Evolutionary conservation across 2,797 vertebrate species (phyloP).

Genomic region (Anguilla megastoma): DNA sequence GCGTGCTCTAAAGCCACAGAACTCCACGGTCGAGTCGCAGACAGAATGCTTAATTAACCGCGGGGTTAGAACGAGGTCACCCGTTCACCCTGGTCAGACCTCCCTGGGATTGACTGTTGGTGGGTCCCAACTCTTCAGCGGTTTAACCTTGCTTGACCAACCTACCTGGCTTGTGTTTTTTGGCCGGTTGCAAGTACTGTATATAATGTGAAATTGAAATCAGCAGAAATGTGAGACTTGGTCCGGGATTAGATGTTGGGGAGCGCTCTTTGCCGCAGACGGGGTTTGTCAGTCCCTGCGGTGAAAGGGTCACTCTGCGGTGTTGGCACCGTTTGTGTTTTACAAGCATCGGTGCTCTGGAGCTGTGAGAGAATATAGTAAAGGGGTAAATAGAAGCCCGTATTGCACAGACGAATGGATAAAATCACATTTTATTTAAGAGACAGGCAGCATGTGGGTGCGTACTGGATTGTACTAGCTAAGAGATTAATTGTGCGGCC

Average conservation of each 20-base stretch:
- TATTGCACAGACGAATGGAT: not conserved
- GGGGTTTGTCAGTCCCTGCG: not conserved
- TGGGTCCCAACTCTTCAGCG: not conserved
- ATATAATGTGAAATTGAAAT: not conserved
- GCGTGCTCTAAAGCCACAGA: slow-evolving; percentile 5
- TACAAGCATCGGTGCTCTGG: not conserved
- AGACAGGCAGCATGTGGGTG: not conserved
- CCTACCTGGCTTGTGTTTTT: not conserved
- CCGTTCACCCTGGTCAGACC: not conserved
- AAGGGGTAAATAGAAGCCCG: not conserved
- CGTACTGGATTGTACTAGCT: not conserved
- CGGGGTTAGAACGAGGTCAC: not conserved
- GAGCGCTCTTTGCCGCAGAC: not conserved
- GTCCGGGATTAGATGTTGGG: not conserved
- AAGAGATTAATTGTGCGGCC: not conserved
- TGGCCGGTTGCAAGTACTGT: not conserved
- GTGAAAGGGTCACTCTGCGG: slow-evolving; percentile 11
- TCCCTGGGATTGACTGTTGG: not conserved
- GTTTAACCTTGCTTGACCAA: slow-evolving; percentile 3
- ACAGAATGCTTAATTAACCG: not conserved
- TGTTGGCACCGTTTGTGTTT: slow-evolving; percentile 2
- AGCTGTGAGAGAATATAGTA: not conserved
- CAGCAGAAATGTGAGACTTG: not conserved
- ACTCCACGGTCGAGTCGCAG: not conserved
- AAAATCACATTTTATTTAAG: not conserved